Evolutionary conservation across 2,113 vertebrate genomes (phyloP).

Genomic region (Corapipo altera): DNA sequence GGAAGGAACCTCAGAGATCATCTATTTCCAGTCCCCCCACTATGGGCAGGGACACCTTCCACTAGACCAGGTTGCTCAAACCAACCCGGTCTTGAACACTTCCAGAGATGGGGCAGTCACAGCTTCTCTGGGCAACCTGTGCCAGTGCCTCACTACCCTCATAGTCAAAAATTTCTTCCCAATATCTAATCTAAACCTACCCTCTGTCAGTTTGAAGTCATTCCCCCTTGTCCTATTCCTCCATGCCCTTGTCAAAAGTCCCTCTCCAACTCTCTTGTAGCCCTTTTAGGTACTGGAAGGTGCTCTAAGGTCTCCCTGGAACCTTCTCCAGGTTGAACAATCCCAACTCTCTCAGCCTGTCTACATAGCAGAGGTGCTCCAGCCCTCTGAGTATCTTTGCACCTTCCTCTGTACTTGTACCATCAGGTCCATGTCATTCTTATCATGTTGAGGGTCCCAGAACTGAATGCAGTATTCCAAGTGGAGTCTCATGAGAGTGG

Average conservation of each 20-base stretch:
- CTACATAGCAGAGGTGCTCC: neutral
- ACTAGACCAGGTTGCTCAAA: too few relatives aligned
- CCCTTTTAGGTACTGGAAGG: neutral
- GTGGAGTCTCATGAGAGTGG: neutral
- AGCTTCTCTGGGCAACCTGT: too few relatives aligned
- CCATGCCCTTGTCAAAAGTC: neutral
- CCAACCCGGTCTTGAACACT: too few relatives aligned
- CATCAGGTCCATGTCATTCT: neutral
- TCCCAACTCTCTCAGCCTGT: neutral
- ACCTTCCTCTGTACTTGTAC: neutral
- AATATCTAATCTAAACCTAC: too few relatives aligned
- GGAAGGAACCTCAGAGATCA: too few relatives aligned
- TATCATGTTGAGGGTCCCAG: neutral
- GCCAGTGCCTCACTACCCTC: too few relatives aligned
- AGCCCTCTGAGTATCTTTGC: neutral
- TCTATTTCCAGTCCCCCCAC: too few relatives aligned
- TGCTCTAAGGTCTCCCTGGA: neutral
- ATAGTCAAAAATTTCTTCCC: too few relatives aligned
- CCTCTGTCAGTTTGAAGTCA: too few relatives aligned
- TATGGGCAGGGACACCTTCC: too few relatives aligned
- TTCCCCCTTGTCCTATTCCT: neutral
- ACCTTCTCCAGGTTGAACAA: neutral
- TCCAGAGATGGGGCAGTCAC: too few relatives aligned
- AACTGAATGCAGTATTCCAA: too few relatives aligned
- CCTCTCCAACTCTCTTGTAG: neutral